Conservation (phyloP, 1,140 invertebrate genomes). For the Stegodyphus dumicola region DNA sequence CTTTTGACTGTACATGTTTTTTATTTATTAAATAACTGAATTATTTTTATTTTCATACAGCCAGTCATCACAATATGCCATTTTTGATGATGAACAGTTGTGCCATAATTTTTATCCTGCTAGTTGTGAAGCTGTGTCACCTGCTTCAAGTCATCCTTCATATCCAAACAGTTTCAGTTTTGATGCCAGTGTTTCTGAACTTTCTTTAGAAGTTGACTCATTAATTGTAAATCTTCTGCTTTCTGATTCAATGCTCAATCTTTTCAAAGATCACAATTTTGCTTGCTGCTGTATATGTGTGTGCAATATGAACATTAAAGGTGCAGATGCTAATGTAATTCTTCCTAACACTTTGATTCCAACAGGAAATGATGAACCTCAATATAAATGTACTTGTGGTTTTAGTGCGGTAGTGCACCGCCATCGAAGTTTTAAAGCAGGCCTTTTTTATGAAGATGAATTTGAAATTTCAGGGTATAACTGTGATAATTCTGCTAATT, state of each 20-base stretch:
- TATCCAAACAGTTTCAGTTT: conserved; percentile 48
- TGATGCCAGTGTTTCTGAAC: conserved; percentile 2
- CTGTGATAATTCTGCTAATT: conserved; percentile 73
- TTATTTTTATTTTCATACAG: conserved; percentile 6
- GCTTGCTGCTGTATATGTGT: conserved; percentile 97
- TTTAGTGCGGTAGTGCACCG: conserved; percentile 96
- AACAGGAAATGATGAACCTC: conserved; percentile 77
- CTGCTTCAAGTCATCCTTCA: conserved; percentile 35
- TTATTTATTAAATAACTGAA: too few species aligned
- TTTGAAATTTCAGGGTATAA: conserved; percentile 88
- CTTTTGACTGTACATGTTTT: too few species aligned
- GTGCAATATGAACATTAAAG: conserved; percentile 92
- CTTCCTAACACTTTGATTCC: conserved; percentile 70
- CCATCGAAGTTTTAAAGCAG: conserved; percentile 84
- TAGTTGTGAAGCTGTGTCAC: conserved; percentile 24
- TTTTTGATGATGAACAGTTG: conserved; percentile 18
- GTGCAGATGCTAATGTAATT: conserved; percentile 89
- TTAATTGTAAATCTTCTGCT: conserved; percentile 91
- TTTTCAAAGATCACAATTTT: conserved; percentile 97
- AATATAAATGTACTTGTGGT: conserved; percentile 87
- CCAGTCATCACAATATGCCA: background rate
- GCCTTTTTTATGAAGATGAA: conserved; percentile 97
- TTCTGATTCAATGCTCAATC: conserved; percentile 88
- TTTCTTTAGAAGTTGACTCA: conserved; percentile 66
- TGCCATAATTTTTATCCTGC: conserved; percentile 31